Percentiles rank a stretch among this genome's conserved stretches.
Evolutionary conservation across 1,140 invertebrate species (phyloP).

Genomic region (Leptinotarsa defecta): DNA sequence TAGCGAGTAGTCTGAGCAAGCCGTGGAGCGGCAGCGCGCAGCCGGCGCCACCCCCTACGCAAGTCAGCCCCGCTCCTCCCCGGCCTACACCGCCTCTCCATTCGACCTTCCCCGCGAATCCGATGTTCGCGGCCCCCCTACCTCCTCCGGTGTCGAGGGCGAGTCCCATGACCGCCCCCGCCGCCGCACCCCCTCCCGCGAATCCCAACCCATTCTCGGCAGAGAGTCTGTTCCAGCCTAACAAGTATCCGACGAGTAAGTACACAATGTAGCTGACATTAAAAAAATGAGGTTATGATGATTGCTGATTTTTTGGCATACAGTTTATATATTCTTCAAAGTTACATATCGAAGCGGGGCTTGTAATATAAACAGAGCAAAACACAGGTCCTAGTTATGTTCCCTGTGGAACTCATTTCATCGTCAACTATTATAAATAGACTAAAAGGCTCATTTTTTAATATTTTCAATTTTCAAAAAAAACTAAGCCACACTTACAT

Average conservation of each 20-base stretch:
- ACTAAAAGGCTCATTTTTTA: too few relatives aligned
- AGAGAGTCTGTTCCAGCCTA: constrained; percentile 84
- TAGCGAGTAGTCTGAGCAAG: constrained; percentile 54
- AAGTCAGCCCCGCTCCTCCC: constrained; percentile 34
- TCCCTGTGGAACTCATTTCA: too few relatives aligned
- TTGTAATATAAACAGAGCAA: too few relatives aligned
- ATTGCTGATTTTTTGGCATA: too few relatives aligned
- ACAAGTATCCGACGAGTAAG: constrained; percentile 60
- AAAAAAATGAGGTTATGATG: not conserved
- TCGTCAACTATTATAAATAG: too few relatives aligned
- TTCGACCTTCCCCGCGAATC: constrained; percentile 18
- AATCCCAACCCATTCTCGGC: constrained; percentile 84
- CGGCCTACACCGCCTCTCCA: constrained; percentile 22
- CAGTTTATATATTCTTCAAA: too few relatives aligned
- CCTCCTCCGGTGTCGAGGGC: constrained; percentile 64
- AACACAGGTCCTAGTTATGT: too few relatives aligned
- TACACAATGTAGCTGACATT: not conserved
- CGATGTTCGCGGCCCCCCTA: constrained; percentile 30
- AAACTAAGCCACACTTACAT: too few relatives aligned
- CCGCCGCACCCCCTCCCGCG: constrained; percentile 58
- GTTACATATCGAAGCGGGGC: too few relatives aligned
- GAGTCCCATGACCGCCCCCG: constrained; percentile 59
- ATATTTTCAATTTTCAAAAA: too few relatives aligned
- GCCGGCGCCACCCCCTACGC: constrained; percentile 29
- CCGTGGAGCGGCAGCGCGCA: constrained; percentile 44